A percentile compares a stretch with the other conserved stretches of the same genome.
phyloP scores from a whole-genome alignment of 2,797 vertebrate species.

The Gallirallus australis region DNA sequence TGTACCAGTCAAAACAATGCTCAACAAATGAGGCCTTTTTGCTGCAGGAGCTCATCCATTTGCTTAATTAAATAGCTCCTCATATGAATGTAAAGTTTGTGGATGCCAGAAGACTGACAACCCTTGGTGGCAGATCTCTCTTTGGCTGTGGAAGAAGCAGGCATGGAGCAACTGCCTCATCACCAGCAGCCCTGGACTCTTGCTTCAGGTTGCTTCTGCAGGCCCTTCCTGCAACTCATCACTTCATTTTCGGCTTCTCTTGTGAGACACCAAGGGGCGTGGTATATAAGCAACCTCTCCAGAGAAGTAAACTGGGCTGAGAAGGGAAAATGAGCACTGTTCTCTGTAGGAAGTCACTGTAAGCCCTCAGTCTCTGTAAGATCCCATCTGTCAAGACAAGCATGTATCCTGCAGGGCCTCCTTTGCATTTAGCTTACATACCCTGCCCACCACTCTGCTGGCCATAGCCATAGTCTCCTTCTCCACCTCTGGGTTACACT shows the following conservation, averaged over 20 bases:
- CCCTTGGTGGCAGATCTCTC: not conserved
- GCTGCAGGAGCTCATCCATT: conserved; percentile 25
- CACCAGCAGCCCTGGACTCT: not conserved
- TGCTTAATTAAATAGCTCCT: conserved; percentile 49
- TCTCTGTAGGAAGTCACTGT: not conserved
- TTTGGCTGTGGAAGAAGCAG: not conserved
- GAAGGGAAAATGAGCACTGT: not conserved
- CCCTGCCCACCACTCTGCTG: not conserved
- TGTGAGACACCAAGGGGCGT: not conserved
- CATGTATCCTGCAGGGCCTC: not conserved
- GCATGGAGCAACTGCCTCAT: not conserved
- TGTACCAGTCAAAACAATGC: conserved; percentile 51
- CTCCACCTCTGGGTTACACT: not conserved
- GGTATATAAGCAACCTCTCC: not conserved
- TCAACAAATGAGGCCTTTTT: conserved; percentile 51
- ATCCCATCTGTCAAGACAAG: not conserved
- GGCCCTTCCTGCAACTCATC: not conserved
- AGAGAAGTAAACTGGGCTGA: not conserved
- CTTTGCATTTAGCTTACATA: not conserved
- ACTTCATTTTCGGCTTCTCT: not conserved
- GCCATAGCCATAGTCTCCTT: not conserved
- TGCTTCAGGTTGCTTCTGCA: not conserved
- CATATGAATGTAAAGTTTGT: not conserved
- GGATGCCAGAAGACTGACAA: not conserved
- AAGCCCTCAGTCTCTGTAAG: not conserved